Evolutionary conservation across 2,113 vertebrate species (phyloP).

Genomic region (Eulemur macaco): DNA sequence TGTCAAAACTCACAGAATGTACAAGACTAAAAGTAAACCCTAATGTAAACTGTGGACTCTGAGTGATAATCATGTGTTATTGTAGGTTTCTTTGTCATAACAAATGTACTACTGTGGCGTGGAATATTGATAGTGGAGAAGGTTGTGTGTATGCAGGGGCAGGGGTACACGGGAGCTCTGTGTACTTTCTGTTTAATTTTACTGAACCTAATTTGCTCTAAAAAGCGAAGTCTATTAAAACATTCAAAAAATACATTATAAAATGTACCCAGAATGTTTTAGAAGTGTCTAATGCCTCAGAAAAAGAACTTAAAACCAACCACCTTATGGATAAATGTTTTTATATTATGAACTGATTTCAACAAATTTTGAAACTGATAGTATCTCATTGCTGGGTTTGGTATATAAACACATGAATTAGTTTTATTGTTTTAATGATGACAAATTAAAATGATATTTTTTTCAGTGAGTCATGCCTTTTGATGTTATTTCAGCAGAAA

Average conservation of each 20-base stretch:
- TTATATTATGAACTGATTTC: background rate
- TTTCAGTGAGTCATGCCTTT: background rate
- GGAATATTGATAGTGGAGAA: no score
- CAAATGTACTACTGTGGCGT: no score
- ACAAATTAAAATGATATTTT: slow-evolving; percentile 68
- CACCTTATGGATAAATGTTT: slow-evolving; percentile 16
- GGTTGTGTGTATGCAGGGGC: no score
- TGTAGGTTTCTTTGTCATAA: no score
- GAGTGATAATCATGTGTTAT: no score
- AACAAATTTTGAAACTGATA: slow-evolving; percentile 53
- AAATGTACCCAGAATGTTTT: slow-evolving; percentile 61
- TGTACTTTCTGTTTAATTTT: no score
- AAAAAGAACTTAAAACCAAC: slow-evolving; percentile 39
- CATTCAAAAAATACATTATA: background rate
- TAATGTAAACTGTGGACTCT: no score
- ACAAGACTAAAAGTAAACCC: no score
- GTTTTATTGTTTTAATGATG: slow-evolving; percentile 57
- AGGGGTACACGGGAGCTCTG: no score
- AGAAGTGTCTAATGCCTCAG: background rate
- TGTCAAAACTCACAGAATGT: no score
- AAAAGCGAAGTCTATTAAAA: no score
- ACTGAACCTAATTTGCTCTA: no score
- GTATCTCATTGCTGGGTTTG: slow-evolving; percentile 4
- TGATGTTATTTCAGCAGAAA: slow-evolving; percentile 38
- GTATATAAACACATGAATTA: slow-evolving; percentile 42